Percentiles rank a stretch among this genome's conserved stretches.
Evolutionary conservation across 2,797 vertebrate species (phyloP).

Genomic region (Sebastolobus alascanus): DNA sequence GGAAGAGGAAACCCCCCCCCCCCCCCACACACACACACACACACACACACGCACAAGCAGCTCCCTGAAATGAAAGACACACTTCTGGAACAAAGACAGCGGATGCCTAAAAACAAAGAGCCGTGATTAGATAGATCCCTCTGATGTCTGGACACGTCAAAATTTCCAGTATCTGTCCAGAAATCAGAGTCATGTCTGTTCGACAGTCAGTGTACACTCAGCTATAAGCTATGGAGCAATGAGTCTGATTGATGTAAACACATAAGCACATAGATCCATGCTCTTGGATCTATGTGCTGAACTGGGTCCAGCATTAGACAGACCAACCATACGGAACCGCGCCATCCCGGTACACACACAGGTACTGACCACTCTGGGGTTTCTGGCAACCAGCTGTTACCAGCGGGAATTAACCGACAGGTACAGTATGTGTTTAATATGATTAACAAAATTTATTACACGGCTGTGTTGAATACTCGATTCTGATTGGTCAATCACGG

Average conservation of each 20-base stretch:
- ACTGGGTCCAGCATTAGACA: too few relatives aligned
- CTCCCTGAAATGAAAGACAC: conserved; percentile 62
- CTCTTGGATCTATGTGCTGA: too few relatives aligned
- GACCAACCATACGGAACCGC: too few relatives aligned
- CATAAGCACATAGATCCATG: too few relatives aligned
- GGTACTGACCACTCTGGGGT: not conserved
- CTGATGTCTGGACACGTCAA: not conserved
- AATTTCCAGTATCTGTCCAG: not conserved
- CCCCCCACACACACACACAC: conserved; percentile 14
- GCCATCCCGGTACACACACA: not conserved
- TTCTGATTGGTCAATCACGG: too few relatives aligned
- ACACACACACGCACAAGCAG: conserved; percentile 51
- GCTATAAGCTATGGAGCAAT: too few relatives aligned
- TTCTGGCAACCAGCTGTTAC: not conserved
- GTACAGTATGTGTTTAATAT: not conserved
- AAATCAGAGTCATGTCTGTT: not conserved
- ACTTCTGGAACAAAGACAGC: conserved; percentile 54
- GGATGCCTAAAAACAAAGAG: conserved; percentile 49
- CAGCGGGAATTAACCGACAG: not conserved
- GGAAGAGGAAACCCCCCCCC: conserved; percentile 29
- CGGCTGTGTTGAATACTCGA: too few relatives aligned
- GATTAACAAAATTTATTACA: not conserved
- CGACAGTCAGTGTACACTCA: not conserved
- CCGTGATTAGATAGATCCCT: conserved; percentile 51
- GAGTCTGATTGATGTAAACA: too few relatives aligned